Percentiles rank a stretch among this genome's conserved stretches.
Conservation (phyloP, 2,113 vertebrate species). For the Rissa tridactyla region DNA sequence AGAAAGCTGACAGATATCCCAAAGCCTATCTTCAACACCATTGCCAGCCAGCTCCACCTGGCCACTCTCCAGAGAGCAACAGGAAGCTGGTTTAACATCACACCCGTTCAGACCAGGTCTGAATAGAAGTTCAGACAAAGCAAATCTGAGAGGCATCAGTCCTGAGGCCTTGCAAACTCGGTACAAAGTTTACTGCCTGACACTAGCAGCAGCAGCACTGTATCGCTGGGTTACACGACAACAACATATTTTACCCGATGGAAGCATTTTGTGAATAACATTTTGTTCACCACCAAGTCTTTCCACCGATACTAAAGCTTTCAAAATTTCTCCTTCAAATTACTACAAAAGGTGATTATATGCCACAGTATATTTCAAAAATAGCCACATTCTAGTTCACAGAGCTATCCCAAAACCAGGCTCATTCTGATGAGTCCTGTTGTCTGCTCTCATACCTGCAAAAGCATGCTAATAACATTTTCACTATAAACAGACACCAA, state of each 20-base stretch:
- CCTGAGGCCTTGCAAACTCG: neutral
- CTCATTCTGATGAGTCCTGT: neutral
- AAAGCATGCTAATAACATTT: neutral
- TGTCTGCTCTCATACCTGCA: neutral
- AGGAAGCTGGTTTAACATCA: neutral
- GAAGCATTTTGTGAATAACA: neutral
- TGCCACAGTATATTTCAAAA: neutral
- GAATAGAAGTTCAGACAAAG: neutral
- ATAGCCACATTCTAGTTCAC: neutral
- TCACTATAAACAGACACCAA: neutral
- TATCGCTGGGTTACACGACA: neutral
- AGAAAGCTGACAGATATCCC: neutral
- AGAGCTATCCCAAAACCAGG: neutral
- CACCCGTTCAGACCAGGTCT: neutral
- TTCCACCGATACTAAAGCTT: neutral
- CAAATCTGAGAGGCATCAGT: neutral
- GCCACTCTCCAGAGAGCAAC: neutral
- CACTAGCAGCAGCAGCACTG: neutral
- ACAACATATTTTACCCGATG: neutral
- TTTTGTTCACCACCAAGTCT: neutral
- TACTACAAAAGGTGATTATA: neutral
- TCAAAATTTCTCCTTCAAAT: neutral
- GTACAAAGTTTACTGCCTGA: neutral
- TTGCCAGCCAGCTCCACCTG: neutral
- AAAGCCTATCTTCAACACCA: neutral